phyloP scores from a whole-genome alignment of 2,113 vertebrate genomes.

The Nothobranchius kuhntae region DNA sequence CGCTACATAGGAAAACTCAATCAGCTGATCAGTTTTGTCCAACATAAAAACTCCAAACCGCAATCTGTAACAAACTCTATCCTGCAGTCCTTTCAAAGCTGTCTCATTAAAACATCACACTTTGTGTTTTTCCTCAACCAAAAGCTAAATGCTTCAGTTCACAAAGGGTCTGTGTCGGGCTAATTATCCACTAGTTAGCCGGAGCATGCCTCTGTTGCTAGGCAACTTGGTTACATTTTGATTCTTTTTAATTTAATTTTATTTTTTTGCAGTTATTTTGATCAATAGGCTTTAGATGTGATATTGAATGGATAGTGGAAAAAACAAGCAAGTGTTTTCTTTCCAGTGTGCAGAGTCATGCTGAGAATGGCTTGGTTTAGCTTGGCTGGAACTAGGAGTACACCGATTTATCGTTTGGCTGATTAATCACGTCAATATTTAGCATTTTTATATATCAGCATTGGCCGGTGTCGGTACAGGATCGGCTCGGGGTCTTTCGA shows the following conservation, averaged over 20 bases:
- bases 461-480: no score
- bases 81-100: slow-evolving; percentile 2
- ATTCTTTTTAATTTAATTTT: background rate
- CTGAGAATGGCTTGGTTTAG: background rate
- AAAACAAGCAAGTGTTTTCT: background rate
- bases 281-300: background rate
- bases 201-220: slow-evolving; percentile 13
- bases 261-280: background rate
- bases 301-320: background rate
- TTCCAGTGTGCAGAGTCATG: background rate
- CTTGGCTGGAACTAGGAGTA: no score
- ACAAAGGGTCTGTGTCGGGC: background rate
- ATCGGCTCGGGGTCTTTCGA: no score
- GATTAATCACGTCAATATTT: no score
- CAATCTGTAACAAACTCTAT: slow-evolving; percentile 10
- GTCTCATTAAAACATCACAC: background rate
- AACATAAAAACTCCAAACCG: background rate
- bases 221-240: slow-evolving; percentile 6
- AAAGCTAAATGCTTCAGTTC: slow-evolving; percentile 8
- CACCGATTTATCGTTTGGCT: no score
- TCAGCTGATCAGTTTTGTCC: no score
- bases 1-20: no score
- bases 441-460: no score
- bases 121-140: background rate
- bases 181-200: background rate